Evolutionary conservation across 2,888 invertebrate genomes (phyloP), one percentile per base, ranked within the genome.

Genomic region (Oscheius sp.): DNA sequence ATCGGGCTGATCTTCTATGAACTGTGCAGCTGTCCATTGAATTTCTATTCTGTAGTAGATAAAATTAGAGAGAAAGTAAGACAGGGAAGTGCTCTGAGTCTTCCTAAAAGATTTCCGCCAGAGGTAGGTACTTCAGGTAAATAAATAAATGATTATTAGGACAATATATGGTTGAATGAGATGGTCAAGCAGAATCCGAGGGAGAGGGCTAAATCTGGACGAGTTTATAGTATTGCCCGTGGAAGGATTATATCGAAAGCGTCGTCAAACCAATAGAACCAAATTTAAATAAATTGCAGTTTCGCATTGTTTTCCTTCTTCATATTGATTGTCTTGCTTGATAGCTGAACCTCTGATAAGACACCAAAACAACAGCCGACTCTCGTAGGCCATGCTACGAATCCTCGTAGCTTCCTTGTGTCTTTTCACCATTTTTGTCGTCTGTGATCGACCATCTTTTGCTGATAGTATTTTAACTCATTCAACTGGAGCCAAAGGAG

Each of bases 401-500:
- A 14, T 54, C 9, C 33, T 30, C 1, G n/a, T n/a, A n/a, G n/a
- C n/a, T n/a, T 17, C 22, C 33, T 17, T 30, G 3, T 28, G n/a
- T 12, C 44, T 59, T 17, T 20, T 44, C 17, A 17, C 9, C 26
- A 17, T 28, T 26, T 12, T 44, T n/a, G 59, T 59, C 17, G 26
- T 14, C 4, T 59, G 44, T 2, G 41, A 41, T 26, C 12, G 14
- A 17, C 62, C 62, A n/a, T 26, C 14, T 12, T 62, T 44, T 17
- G 24, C 45, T 3, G 62, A 62, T 17, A 45, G 26, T 26, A 62
- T 62, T 62, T 26, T 62, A 26, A 62, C 62, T 9, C 41, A 28
- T n/a, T 45, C 62, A 8, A 62, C 49, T 6, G 20, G 62, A 12
- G 36, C 51, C 41, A 64, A 64, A 38, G 64, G 54, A 20, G 26